These are phyloP conservation scores for Trachymyrmex septentrionalis DNA, from an alignment of 1,140 invertebrate genomes.

Conservation along the genomic window DNA sequence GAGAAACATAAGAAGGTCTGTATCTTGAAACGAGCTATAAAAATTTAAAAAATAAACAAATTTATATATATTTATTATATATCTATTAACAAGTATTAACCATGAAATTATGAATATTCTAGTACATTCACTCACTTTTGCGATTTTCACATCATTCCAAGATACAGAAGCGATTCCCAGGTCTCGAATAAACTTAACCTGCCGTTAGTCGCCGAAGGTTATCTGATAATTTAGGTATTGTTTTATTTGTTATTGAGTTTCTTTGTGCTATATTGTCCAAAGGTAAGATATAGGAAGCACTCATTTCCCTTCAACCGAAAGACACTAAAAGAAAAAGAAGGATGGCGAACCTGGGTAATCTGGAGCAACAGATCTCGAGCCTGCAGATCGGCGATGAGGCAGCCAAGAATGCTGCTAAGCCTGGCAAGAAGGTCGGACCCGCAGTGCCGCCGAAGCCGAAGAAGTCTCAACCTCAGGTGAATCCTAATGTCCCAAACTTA, in stretches of 20 bases:
- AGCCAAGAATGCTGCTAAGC: slow-evolving; percentile 72
- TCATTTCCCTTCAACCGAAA: no score
- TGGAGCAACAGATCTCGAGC: slow-evolving; percentile 86
- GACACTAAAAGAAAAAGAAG: background rate
- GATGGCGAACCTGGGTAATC: slow-evolving; percentile 83
- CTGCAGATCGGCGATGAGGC: slow-evolving; percentile 82
- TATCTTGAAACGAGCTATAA: no score
- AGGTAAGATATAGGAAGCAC: no score
- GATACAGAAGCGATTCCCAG: background rate
- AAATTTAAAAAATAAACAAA: no score
- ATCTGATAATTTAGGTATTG: no score
- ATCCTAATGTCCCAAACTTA: slow-evolving; percentile 76
- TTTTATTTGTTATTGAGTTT: no score
- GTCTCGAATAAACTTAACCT: background rate
- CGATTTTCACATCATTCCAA: no score
- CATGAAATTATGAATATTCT: no score
- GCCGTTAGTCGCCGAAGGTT: slow-evolving; percentile 44
- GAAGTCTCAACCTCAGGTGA: slow-evolving; percentile 90
- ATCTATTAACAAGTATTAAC: no score
- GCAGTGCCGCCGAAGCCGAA: slow-evolving; percentile 93
- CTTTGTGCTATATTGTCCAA: no score
- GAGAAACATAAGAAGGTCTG: background rate
- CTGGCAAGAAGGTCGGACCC: slow-evolving; percentile 90
- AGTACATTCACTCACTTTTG: no score
- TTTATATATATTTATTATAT: no score